These are phyloP conservation scores for Pomatorhinus ruficollis DNA, from an alignment of 2,113 vertebrate genomes.

Conservation along the genomic window DNA sequence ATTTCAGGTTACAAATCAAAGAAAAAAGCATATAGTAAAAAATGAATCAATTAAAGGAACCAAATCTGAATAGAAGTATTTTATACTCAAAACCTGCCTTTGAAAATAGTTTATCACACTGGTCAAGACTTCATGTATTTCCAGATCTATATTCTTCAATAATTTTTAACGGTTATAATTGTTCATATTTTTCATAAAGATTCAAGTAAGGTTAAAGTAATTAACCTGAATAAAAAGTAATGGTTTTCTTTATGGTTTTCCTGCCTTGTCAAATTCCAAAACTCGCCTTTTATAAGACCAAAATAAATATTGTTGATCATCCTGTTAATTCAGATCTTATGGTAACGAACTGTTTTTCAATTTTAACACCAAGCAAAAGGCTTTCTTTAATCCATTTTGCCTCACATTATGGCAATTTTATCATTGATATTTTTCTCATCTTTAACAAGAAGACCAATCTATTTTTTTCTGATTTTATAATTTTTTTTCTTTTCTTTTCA, in stretches of 20 bases:
- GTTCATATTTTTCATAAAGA: slow-evolving; percentile 11
- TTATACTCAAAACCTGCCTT: background rate
- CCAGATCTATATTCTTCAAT: background rate
- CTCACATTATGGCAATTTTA: background rate
- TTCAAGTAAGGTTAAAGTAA: slow-evolving; percentile 29
- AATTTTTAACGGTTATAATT: slow-evolving; percentile 24
- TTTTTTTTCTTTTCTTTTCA: background rate
- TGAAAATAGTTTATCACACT: background rate
- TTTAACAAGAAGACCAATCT: background rate
- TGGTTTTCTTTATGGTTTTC: slow-evolving; percentile 2
- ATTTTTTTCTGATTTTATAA: background rate
- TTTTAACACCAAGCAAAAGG: background rate
- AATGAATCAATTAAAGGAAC: background rate
- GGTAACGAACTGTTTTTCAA: background rate
- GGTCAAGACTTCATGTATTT: background rate
- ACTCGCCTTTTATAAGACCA: slow-evolving; percentile 6
- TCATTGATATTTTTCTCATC: background rate
- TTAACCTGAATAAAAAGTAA: slow-evolving; percentile 47
- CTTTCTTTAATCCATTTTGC: background rate
- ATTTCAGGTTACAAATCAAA: background rate
- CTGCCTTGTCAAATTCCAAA: slow-evolving; percentile 26
- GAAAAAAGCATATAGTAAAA: background rate
- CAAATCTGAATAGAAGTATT: rapidly evolving
- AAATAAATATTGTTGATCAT: background rate
- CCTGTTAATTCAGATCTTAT: background rate